Percentiles rank a stretch among this genome's conserved stretches.
Conservation (phyloP, 2,113 vertebrate genomes). For the Pitta sordida region DNA sequence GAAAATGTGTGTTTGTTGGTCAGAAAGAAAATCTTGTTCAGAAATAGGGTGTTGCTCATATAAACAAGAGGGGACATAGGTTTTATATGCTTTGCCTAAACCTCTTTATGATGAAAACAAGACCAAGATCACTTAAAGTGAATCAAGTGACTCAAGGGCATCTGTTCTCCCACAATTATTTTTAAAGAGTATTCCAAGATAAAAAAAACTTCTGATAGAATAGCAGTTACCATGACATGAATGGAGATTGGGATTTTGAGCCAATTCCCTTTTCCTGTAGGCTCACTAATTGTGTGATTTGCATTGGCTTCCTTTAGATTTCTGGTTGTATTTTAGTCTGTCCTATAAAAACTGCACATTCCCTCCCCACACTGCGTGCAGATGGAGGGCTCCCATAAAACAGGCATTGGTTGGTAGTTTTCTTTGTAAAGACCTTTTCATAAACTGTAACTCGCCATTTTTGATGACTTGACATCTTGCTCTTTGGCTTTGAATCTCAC, state of each 20-base stretch:
- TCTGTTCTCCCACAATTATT: not conserved
- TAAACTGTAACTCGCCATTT: not conserved
- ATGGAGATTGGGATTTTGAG: not conserved
- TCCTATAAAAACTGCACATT: not conserved
- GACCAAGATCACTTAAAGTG: not conserved
- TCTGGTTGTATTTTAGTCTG: not conserved
- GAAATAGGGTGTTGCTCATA: not conserved
- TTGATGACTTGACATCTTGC: not conserved
- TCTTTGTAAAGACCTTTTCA: not conserved
- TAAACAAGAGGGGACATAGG: not conserved
- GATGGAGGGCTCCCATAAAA: not conserved
- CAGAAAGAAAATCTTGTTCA: not conserved
- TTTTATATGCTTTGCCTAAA: not conserved
- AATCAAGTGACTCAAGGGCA: not conserved
- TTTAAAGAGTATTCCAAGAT: not conserved
- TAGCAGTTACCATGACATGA: not conserved
- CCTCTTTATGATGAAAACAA: not conserved
- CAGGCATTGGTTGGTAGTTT: not conserved
- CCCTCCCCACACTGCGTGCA: not conserved
- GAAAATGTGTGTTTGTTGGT: not conserved
- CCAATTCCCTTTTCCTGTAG: not conserved
- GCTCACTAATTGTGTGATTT: not conserved
- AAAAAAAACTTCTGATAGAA: too few species aligned
- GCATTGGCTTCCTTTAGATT: not conserved
- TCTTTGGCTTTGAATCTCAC: not conserved